These are phyloP conservation scores for Leptobrachium leishanense DNA, from an alignment of 2,113 vertebrate species.

Conservation along the genomic window DNA sequence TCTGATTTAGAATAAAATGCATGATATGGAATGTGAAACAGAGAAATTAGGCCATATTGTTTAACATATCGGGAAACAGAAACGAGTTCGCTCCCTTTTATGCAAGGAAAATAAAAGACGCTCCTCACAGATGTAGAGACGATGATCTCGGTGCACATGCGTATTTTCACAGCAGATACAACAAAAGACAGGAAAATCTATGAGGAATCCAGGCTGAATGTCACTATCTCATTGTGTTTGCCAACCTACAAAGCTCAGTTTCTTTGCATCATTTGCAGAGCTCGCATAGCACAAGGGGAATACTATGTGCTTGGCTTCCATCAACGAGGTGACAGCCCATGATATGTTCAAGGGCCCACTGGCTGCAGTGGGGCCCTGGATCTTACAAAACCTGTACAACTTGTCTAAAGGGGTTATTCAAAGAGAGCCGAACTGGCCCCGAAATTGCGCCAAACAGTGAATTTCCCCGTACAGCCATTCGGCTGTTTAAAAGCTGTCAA, in stretches of 20 bases:
- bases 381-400: too few species aligned
- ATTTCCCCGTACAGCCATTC: too few species aligned
- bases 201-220: conserved; percentile 13
- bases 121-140: conserved; percentile 45
- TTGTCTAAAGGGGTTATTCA: too few species aligned
- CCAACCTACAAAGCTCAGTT: conserved; percentile 4
- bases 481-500: too few species aligned
- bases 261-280: not conserved
- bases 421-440: too few species aligned
- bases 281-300: conserved; percentile 26
- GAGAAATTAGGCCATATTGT: conserved; percentile 13
- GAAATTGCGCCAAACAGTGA: too few species aligned
- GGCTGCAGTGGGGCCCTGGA: too few species aligned
- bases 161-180: conserved; percentile 13
- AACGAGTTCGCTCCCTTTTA: conserved; percentile 50
- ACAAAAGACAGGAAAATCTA: conserved; percentile 17
- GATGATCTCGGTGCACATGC: conserved; percentile 10
- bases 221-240: conserved; percentile 1
- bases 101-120: conserved; percentile 48
- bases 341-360: too few species aligned
- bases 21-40: conserved; percentile 35
- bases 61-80: conserved; percentile 43
- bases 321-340: too few species aligned
- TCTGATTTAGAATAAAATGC: conserved; percentile 31
- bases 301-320: too few species aligned